phyloP scores from a whole-genome alignment of 2,113 vertebrate species.

The Cranoglanis bouderius region DNA sequence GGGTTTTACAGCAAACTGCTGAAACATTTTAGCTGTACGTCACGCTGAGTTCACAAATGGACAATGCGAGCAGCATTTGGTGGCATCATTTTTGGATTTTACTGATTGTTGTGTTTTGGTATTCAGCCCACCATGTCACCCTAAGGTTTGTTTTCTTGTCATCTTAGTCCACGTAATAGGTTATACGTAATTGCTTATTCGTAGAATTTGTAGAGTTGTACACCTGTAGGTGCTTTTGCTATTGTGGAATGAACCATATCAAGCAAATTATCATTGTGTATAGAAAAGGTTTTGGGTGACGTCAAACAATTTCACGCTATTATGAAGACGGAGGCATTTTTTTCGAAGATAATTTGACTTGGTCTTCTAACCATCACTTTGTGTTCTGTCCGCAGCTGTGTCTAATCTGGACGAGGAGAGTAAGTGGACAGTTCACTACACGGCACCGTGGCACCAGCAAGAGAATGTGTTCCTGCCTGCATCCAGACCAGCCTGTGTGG shows the following conservation, averaged over 20 bases:
- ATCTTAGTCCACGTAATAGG: background rate
- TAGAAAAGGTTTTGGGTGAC: background rate
- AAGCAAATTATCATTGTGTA: background rate
- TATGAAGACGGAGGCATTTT: background rate
- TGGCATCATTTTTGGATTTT: background rate
- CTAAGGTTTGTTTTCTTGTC: background rate
- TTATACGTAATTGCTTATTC: background rate
- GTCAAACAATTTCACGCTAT: background rate
- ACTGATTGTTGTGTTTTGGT: background rate
- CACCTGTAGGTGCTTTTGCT: background rate
- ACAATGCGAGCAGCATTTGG: background rate
- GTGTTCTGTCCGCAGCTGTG: constrained; percentile 77
- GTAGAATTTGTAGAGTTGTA: background rate
- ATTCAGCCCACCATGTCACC: background rate
- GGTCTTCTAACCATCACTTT: background rate
- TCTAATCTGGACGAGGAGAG: constrained; percentile 97
- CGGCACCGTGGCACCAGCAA: constrained; percentile 94
- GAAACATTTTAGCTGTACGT: background rate
- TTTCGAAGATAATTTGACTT: background rate
- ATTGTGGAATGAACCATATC: background rate
- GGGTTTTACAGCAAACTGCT: constrained; percentile 9
- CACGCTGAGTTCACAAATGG: constrained; percentile 17
- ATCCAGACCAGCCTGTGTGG: constrained; percentile 88
- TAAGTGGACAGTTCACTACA: constrained; percentile 95
- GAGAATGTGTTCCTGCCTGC: constrained; percentile 93